phyloP scores from a whole-genome alignment of 35 echinoderm and acorn worm genomes.

The Apostichopus californicus region DNA sequence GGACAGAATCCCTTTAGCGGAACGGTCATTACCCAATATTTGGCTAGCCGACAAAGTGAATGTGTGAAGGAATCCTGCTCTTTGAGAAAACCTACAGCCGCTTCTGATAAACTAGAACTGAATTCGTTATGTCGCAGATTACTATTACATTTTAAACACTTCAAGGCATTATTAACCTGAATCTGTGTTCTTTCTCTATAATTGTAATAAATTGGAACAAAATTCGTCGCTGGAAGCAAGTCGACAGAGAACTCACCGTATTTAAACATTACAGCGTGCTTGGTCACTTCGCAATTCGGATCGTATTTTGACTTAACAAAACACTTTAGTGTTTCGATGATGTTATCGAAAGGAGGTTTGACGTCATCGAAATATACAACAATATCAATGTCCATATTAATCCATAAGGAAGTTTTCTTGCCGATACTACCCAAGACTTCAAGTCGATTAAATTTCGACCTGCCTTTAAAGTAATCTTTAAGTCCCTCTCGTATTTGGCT shows the following conservation, averaged over 20 bases:
- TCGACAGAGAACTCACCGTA: background rate
- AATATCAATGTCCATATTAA: background rate
- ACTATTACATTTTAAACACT: background rate
- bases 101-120: constrained; percentile 26
- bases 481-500: background rate
- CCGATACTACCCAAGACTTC: background rate
- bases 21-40: constrained; percentile 21
- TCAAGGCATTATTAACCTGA: background rate
- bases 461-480: background rate
- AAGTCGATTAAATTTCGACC: background rate
- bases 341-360: background rate
- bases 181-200: background rate
- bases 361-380: background rate
- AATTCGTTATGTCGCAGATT: background rate
- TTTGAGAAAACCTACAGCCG: constrained; percentile 10
- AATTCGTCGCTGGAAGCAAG: background rate
- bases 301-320: background rate
- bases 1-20: background rate
- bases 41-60: constrained; percentile 24
- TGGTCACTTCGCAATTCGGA: background rate
- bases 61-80: constrained; percentile 18
- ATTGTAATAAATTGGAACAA: background rate
- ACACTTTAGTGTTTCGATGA: background rate
- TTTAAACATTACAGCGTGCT: background rate
- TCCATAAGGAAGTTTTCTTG: background rate